Conservation (phyloP, 2,888 invertebrate species). For the Amblyteles armatorius region DNA sequence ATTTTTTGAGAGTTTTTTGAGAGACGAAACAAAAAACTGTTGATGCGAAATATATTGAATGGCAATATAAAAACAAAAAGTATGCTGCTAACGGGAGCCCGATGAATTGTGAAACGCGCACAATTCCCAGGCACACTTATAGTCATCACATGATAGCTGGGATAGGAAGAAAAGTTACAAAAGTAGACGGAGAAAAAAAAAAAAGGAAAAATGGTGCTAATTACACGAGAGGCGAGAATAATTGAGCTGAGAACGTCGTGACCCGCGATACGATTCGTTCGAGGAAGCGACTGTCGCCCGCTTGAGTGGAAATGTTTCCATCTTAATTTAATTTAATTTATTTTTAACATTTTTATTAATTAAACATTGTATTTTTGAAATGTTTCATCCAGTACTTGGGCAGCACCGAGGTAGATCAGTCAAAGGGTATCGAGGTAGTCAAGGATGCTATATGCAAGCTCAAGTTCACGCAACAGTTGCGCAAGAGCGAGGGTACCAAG, state of each 20-base stretch:
- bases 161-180: slow-evolving; percentile 36
- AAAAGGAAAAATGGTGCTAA: slow-evolving; percentile 34
- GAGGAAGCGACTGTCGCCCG: neutral
- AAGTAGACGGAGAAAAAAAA: slow-evolving; percentile 32
- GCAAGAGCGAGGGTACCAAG: slow-evolving; percentile 96
- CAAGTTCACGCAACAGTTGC: slow-evolving; percentile 96
- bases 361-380: neutral
- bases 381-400: slow-evolving; percentile 92
- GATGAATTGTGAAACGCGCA: slow-evolving; percentile 43
- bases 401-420: slow-evolving; percentile 96
- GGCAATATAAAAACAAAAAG: neutral
- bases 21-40: neutral
- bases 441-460: slow-evolving; percentile 98
- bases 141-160: slow-evolving; percentile 2
- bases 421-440: slow-evolving; percentile 99
- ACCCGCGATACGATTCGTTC: slow-evolving; percentile 24
- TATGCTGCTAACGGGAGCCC: slow-evolving; percentile 40
- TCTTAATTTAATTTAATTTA: neutral
- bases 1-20: neutral
- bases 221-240: slow-evolving; percentile 31
- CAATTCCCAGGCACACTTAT: slow-evolving; percentile 45
- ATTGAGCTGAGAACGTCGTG: slow-evolving; percentile 50
- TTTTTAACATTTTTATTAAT: slow-evolving; percentile 4
- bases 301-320: neutral
- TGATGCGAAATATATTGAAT: neutral